Conservation (phyloP, 2,113 vertebrate genomes). For the Ginglymostoma cirratum region DNA sequence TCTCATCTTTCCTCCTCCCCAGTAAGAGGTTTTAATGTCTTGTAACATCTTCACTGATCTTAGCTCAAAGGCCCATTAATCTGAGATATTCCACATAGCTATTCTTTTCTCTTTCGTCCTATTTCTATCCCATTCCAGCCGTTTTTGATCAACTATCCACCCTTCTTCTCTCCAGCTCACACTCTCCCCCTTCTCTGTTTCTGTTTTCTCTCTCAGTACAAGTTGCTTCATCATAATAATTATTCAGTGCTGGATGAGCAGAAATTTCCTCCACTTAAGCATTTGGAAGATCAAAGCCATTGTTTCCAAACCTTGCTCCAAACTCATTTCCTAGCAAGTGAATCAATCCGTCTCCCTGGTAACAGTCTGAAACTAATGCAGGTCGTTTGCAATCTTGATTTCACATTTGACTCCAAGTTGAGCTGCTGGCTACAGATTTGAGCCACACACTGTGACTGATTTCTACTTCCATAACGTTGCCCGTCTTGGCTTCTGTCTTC, state of each 20-base stretch:
- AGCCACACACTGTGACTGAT: too few relatives aligned
- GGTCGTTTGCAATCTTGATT: neutral
- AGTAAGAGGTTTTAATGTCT: neutral
- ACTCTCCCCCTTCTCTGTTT: neutral
- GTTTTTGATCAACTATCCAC: neutral
- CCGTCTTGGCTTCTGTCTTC: too few relatives aligned
- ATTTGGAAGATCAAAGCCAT: neutral
- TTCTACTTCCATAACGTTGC: too few relatives aligned
- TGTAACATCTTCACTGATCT: neutral
- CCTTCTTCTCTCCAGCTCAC: neutral
- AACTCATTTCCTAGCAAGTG: neutral
- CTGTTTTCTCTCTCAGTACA: neutral
- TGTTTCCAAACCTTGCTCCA: neutral
- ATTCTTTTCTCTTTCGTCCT: neutral
- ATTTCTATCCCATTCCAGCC: neutral
- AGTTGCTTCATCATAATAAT: conserved; percentile 35
- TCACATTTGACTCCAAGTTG: neutral
- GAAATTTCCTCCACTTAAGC: neutral
- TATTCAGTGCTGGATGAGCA: neutral
- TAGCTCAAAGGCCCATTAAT: neutral
- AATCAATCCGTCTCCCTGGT: neutral
- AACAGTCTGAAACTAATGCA: too few relatives aligned
- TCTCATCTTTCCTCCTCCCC: neutral
- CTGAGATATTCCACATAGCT: neutral
- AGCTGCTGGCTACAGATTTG: too few relatives aligned